A percentile compares a stretch with the other conserved stretches of the same genome.
Evolutionary conservation across 2,888 invertebrate species (phyloP).

Genomic region (Oligia fasciuncula): DNA sequence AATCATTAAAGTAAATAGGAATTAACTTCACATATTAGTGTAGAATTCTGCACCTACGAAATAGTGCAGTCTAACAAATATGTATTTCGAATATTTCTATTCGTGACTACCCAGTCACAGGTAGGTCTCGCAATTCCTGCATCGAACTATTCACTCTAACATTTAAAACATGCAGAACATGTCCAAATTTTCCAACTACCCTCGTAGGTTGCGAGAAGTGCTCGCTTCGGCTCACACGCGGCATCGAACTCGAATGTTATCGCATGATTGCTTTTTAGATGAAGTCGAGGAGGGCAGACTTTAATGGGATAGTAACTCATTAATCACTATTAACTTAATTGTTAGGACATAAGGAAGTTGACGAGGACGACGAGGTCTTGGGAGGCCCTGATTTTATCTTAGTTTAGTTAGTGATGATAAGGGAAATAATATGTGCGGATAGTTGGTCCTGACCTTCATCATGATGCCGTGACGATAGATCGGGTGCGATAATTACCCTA

Average conservation of each 20-base stretch:
- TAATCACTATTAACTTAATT: slow-evolving; percentile 32
- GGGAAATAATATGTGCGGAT: too few species aligned
- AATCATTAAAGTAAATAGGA: not conserved
- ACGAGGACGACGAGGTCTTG: not conserved
- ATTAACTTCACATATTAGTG: not conserved
- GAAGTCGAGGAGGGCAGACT: not conserved
- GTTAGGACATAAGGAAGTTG: not conserved
- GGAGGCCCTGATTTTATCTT: not conserved
- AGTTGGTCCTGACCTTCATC: not conserved
- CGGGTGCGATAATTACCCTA: not conserved
- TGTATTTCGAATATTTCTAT: not conserved
- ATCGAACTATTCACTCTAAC: slow-evolving; percentile 22
- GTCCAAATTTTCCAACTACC: not conserved
- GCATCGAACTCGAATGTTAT: slow-evolving; percentile 1
- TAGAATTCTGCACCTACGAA: not conserved
- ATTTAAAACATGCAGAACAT: slow-evolving; percentile 7
- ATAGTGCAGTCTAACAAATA: not conserved
- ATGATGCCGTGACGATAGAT: not conserved
- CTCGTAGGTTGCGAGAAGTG: not conserved
- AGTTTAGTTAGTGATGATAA: not conserved
- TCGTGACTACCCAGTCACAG: not conserved
- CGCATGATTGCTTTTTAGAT: slow-evolving; percentile 30
- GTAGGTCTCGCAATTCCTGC: not conserved
- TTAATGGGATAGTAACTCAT: not conserved
- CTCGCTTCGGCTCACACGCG: not conserved